Conservation (phyloP, 1,140 invertebrate species). For the Mactra quadrangularis region DNA sequence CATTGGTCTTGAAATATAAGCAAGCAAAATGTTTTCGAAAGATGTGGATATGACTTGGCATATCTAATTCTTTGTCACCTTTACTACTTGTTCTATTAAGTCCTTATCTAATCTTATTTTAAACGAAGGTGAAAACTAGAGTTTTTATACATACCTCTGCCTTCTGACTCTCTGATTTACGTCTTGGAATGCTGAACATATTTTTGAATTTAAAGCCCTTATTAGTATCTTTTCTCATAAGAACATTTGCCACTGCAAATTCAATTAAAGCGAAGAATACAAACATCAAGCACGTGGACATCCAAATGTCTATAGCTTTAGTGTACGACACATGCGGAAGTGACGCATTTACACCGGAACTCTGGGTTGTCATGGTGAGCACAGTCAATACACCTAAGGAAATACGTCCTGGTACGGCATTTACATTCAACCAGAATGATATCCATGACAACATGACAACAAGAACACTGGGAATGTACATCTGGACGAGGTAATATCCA, state of each 20-base stretch:
- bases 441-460: slow-evolving; percentile 81
- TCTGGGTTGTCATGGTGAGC: slow-evolving; percentile 80
- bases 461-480: slow-evolving; percentile 81
- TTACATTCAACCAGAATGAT: slow-evolving; percentile 81
- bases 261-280: slow-evolving; percentile 81
- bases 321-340: slow-evolving; percentile 79
- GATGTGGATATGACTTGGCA: too few species aligned
- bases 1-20: too few species aligned
- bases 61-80: too few species aligned
- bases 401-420: slow-evolving; percentile 78
- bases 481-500: slow-evolving; percentile 80
- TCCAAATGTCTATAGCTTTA: slow-evolving; percentile 82
- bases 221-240: slow-evolving; percentile 75
- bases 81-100: too few species aligned
- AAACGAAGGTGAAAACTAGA: too few species aligned
- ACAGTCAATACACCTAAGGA: slow-evolving; percentile 80
- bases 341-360: slow-evolving; percentile 74
- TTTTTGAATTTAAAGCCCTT: slow-evolving; percentile 72
- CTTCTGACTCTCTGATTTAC: not conserved
- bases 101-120: too few species aligned
- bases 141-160: slow-evolving; percentile 16
- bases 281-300: slow-evolving; percentile 80
- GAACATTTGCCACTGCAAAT: slow-evolving; percentile 80
- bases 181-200: slow-evolving; percentile 70
- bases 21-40: too few species aligned